These are phyloP conservation scores for Xenopus borealis DNA, from an alignment of 2,113 vertebrate genomes.

Conservation along the genomic window DNA sequence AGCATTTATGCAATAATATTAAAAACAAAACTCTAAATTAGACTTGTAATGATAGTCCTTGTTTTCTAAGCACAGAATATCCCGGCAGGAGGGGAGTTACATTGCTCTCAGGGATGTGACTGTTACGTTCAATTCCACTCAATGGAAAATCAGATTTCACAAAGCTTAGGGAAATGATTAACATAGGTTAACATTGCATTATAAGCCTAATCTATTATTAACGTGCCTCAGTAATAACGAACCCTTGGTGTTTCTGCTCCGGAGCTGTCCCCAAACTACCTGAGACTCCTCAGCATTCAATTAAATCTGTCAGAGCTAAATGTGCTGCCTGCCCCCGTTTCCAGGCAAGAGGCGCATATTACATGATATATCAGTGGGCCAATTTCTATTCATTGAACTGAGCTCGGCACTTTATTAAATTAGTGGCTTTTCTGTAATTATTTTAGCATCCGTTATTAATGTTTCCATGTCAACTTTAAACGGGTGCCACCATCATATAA, in stretches of 20 bases:
- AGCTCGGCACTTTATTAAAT: no score
- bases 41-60: background rate
- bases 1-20: background rate
- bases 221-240: background rate
- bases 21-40: background rate
- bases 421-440: no score
- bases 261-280: background rate
- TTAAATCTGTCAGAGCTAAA: background rate
- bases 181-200: background rate
- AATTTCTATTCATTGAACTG: no score
- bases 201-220: background rate
- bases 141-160: background rate
- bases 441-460: no score
- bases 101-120: background rate
- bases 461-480: no score
- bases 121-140: background rate
- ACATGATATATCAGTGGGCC: no score
- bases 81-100: background rate
- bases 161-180: background rate
- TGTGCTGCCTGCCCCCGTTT: no score
- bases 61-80: background rate
- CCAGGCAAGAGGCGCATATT: no score
- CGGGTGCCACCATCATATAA: no score
- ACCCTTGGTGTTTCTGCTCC: background rate
- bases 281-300: background rate